phyloP scores from a whole-genome alignment of 92 coral and sea anemone species.

The Zoanthus gigantus region DNA sequence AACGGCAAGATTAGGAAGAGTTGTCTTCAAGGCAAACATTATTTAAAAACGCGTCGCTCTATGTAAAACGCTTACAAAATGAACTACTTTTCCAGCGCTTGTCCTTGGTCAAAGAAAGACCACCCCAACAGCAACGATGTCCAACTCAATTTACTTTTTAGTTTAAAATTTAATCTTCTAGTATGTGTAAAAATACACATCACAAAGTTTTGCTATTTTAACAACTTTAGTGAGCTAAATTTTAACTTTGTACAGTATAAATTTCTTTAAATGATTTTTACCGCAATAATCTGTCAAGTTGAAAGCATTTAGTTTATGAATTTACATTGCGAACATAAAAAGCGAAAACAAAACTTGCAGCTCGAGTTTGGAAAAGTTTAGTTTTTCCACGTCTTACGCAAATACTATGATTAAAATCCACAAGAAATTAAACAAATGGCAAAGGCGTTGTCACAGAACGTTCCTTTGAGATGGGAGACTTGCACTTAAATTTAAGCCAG shows the following conservation, averaged over 20 bases:
- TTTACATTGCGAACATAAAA: not conserved
- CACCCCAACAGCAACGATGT: too few species aligned
- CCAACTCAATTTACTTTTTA: too few species aligned
- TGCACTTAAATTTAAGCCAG: too few species aligned
- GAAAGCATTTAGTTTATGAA: not conserved
- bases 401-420: not conserved
- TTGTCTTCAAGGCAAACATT: too few species aligned
- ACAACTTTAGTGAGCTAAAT: constrained; percentile 14
- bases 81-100: too few species aligned
- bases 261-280: not conserved
- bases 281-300: not conserved
- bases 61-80: too few species aligned
- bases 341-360: not conserved
- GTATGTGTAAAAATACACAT: constrained; percentile 30
- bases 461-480: too few species aligned
- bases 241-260: constrained; percentile 11
- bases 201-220: constrained; percentile 16
- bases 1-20: too few species aligned
- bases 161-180: constrained; percentile 26
- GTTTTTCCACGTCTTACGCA: not conserved
- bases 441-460: not conserved
- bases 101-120: too few species aligned
- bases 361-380: not conserved
- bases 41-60: too few species aligned
- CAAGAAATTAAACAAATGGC: not conserved